Conservation (phyloP, 2,888 invertebrate genomes). For the Acleris literana region DNA sequence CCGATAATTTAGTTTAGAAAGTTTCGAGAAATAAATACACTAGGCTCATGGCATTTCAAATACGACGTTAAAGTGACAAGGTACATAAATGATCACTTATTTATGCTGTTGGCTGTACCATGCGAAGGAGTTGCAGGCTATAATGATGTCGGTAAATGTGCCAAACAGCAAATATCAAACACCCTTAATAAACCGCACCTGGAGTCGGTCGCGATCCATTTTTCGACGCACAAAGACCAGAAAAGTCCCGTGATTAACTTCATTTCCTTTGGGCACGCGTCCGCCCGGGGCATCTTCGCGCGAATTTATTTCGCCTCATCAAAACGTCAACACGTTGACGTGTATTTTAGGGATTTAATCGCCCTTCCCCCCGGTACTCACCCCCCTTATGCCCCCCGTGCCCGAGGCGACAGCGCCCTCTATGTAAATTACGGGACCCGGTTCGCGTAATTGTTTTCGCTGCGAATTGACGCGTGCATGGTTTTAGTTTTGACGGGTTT, state of each 20-base stretch:
- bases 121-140: not conserved
- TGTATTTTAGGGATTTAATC: constrained; percentile 81
- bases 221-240: constrained; percentile 37
- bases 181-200: constrained; percentile 9
- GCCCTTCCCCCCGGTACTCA: constrained; percentile 43
- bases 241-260: constrained; percentile 69
- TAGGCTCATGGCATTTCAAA: too few relatives aligned
- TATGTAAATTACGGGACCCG: constrained; percentile 72
- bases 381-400: not conserved
- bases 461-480: constrained; percentile 67
- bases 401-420: constrained; percentile 52
- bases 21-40: too few relatives aligned
- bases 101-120: too few relatives aligned
- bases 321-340: constrained; percentile 82
- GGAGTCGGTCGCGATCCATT: constrained; percentile 19
- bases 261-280: constrained; percentile 77
- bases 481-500: constrained; percentile 59
- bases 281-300: constrained; percentile 56
- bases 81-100: too few relatives aligned
- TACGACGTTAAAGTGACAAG: too few relatives aligned
- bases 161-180: constrained; percentile 15
- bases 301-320: constrained; percentile 80
- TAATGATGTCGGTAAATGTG: not conserved
- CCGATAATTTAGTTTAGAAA: too few relatives aligned
- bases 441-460: constrained; percentile 75